Percentiles rank a stretch among this genome's conserved stretches.
These are phyloP conservation scores for Strix uralensis DNA, from an alignment of 2,113 vertebrate species.

Conservation along the genomic window DNA sequence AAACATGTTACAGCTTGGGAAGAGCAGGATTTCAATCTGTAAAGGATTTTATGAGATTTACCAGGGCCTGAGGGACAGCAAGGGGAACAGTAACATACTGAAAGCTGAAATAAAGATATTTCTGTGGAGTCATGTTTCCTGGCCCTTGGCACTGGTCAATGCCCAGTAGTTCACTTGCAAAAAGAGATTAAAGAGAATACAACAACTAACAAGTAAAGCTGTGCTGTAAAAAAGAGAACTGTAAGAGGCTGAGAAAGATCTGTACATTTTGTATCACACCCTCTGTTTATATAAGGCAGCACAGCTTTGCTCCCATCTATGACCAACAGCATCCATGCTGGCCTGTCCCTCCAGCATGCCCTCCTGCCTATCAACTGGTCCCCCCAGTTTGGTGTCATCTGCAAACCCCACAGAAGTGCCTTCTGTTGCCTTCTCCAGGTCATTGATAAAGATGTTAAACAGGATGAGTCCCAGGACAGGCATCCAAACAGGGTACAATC, in stretches of 20 bases:
- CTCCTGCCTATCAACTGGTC: not conserved
- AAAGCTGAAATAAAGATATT: slow-evolving; percentile 3
- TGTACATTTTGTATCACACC: not conserved
- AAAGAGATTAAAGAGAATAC: slow-evolving; percentile 8
- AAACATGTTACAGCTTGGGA: not conserved
- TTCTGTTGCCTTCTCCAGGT: not conserved
- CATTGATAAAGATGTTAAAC: not conserved
- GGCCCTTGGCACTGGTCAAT: slow-evolving; percentile 4
- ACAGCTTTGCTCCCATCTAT: not conserved
- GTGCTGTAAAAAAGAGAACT: not conserved
- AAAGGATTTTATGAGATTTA: slow-evolving; percentile 44
- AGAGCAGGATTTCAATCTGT: slow-evolving; percentile 30
- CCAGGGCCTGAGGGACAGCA: not conserved
- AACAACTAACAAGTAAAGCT: not conserved
- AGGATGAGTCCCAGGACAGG: not conserved
- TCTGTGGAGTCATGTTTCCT: not conserved
- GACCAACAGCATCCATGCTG: not conserved
- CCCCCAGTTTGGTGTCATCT: not conserved
- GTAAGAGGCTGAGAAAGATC: not conserved
- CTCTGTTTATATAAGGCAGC: not conserved
- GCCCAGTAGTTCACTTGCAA: not conserved
- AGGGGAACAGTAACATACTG: not conserved
- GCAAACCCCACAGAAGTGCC: not conserved
- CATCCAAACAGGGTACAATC: not conserved
- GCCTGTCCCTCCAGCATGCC: not conserved